Base-by-base conservation (phyloP, 2,113 vertebrate species). In the Pica pica region DNA sequence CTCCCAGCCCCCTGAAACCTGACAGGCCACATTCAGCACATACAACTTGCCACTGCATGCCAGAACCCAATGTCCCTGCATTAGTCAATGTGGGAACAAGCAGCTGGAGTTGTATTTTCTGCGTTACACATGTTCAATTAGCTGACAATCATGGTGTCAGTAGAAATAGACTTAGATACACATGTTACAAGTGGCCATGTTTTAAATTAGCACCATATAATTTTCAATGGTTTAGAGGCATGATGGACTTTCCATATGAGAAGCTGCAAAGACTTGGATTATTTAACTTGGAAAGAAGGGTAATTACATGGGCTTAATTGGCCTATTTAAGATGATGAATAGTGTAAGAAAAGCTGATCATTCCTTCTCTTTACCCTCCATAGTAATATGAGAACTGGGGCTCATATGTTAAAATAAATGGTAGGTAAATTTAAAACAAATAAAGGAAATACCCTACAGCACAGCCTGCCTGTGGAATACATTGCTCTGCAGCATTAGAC, bases 301-400 rank as follows among this genome's bases (percentile, higher is more conserved):
- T 96, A 96, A 97, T 97, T 96, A 87, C 83, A 80, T 2, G 3
- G 47, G 68, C 79, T 96, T 97, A 97, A 97, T 95, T 96, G 94
- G 90, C 68, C 92, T 93, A 95, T 95, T 97, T 96, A 96, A 94
- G 75, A 96, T 96, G 94, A 96, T 94, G 90, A 90, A 96, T 97
- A 64, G 64, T 60, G 89, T 74, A 92, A 95, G 93, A 93, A 96
- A 97, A 96, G 83, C 76, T 88, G 92, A 95, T 96, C 60, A 49
- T 93, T 96, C 87, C 76, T 96, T 86, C 92, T 96, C 79, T 83
- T 95, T 95, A 78, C 68, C 81, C 82, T 93, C 31, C 1, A 1
- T 64, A 90, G 92, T 92, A 93, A 96, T 81, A 90, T 46, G 85
- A 96, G 93, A 94, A 68, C 83, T 75, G 86, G 64, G 76, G 71